A percentile compares a stretch with the other conserved stretches of the same genome.
These are phyloP conservation scores for Rhadinocentrus ornatus DNA, from an alignment of 2,797 vertebrate genomes.

Conservation along the genomic window DNA sequence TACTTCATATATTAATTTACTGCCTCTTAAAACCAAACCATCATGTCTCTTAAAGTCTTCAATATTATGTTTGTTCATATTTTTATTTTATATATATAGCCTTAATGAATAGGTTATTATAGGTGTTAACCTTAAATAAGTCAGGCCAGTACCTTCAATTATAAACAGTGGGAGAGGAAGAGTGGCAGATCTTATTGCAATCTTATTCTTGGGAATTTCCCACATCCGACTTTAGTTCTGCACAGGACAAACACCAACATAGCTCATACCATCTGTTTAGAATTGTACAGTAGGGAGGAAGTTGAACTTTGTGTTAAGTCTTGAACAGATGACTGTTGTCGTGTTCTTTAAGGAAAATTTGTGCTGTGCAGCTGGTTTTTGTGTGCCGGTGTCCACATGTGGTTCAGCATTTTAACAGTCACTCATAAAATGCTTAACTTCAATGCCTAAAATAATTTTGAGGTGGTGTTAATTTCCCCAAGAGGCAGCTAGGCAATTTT, in stretches of 20 bases:
- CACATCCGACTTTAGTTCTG: conserved; percentile 35
- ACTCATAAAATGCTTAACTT: conserved; percentile 14
- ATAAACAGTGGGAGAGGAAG: not conserved
- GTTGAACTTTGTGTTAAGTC: conserved; percentile 2
- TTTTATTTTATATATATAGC: not conserved
- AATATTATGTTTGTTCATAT: conserved; percentile 3
- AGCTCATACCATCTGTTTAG: conserved; percentile 3
- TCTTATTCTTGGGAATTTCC: conserved; percentile 53
- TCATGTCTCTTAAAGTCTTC: not conserved
- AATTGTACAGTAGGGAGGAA: conserved; percentile 2
- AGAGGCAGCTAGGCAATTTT: conserved; percentile 38
- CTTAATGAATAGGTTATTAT: not conserved
- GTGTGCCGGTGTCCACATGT: not conserved
- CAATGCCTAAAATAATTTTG: conserved; percentile 11
- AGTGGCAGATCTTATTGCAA: conserved; percentile 46
- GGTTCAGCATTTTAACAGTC: conserved; percentile 11
- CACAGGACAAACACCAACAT: conserved; percentile 30
- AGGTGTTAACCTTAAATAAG: conserved; percentile 1
- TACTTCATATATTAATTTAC: conserved; percentile 5
- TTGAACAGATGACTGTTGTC: not conserved
- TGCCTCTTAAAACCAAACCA: not conserved
- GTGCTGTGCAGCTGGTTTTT: not conserved
- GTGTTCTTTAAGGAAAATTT: not conserved
- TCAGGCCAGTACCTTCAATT: conserved; percentile 17
- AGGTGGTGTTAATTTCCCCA: conserved; percentile 38